Evolutionary conservation across 2,888 invertebrate genomes (phyloP), one percentile per base, ranked within the genome.

Genomic region (Iselma pallidipennis): DNA sequence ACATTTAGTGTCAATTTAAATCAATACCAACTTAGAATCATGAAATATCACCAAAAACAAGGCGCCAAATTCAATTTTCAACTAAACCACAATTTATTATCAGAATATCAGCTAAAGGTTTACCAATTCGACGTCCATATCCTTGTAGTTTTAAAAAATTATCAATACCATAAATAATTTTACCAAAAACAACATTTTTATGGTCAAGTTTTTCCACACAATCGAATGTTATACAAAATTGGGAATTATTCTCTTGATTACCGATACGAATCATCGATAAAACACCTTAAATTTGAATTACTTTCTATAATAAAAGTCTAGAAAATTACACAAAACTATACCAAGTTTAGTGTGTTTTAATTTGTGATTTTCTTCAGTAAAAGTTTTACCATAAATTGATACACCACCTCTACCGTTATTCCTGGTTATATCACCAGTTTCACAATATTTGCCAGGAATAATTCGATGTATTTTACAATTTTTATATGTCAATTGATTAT

Each of bases 381-480:
- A 83, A 5, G 71, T 74, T 14, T 80, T 74, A 0, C 83, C 84
- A 67, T 83, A 85, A 64, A 85, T 83, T 0, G 84, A 84, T 29
- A 68, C 76, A 26, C 84, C 84, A 2, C 85, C 85, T 49, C 78
- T 80, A 14, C 85, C 85, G 68, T 82, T 83, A 37, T 82, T 80
- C 61, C 81, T 80, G 0, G 82, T 83, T 37, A 85, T 82, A 67
- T 86, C 85, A 4, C 86, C 86, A n/a, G 82, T 82, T 76, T 84
- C 85, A 64, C 85, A 81, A 78, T 81, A 84, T 61, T 82, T 80
- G 25, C 80, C 81, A 12, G 81, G 77, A 28, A 83, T 76, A 52
- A 85, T 83, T 48, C 83, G 81, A 71, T 85, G 83, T 51, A 86
- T 80, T 6, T 69, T 65, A 62, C 77, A 79, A 54, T 76, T 73